Conservation (phyloP, 2,888 invertebrate genomes). For the Halictus quadricinctus region DNA sequence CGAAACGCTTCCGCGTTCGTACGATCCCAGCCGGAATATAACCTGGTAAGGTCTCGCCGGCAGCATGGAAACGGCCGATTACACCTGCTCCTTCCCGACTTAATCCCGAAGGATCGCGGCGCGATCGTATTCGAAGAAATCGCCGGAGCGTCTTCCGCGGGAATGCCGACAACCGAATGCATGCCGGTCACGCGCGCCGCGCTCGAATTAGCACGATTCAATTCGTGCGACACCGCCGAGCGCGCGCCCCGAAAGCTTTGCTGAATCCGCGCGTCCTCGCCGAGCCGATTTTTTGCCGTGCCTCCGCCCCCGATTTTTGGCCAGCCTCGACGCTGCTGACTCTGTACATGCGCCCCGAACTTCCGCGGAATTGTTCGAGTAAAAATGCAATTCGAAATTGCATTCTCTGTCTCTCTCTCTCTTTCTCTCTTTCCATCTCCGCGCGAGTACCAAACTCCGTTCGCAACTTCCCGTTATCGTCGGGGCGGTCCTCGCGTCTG, state of each 20-base stretch:
- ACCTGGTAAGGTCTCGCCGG: slow-evolving; percentile 47
- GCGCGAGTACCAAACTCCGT: not conserved
- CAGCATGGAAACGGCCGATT: slow-evolving; percentile 65
- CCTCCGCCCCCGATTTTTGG: slow-evolving; percentile 11
- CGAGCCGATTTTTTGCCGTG: slow-evolving; percentile 10
- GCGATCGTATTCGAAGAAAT: slow-evolving; percentile 56
- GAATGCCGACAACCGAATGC: slow-evolving; percentile 40
- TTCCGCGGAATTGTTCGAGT: slow-evolving; percentile 7
- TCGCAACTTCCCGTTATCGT: not conserved
- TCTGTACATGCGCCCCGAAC: not conserved
- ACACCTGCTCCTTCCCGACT: slow-evolving; percentile 53
- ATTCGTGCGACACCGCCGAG: slow-evolving; percentile 48
- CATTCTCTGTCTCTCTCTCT: not conserved
- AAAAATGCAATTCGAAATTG: slow-evolving; percentile 7
- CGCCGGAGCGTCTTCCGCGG: slow-evolving; percentile 31
- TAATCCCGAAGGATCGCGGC: slow-evolving; percentile 61
- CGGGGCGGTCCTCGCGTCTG: not conserved
- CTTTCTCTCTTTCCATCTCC: not conserved
- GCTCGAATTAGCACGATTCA: slow-evolving; percentile 60
- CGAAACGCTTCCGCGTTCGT: slow-evolving; percentile 60
- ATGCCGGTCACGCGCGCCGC: slow-evolving; percentile 66
- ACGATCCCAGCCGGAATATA: slow-evolving; percentile 52
- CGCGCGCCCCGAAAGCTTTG: slow-evolving; percentile 19
- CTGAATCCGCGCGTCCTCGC: slow-evolving; percentile 47
- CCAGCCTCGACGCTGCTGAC: slow-evolving; percentile 20